These are phyloP conservation scores for Lissocephala sabroskyi DNA, from an alignment of 2,888 invertebrate species.

Conservation along the genomic window DNA sequence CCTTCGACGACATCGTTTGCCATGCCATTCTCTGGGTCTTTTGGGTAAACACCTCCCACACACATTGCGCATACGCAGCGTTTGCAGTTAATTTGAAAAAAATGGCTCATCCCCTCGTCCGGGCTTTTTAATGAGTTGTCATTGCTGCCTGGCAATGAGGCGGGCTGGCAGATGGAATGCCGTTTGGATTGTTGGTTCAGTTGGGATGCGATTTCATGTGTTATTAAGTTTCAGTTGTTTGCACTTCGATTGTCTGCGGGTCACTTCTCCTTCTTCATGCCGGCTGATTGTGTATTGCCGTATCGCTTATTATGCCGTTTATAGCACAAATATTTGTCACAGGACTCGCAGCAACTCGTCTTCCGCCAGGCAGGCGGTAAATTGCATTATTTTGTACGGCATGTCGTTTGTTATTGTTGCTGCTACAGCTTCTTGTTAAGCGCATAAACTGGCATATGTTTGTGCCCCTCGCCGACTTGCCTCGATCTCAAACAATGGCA, in stretches of 20 bases:
- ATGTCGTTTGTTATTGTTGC: constrained; percentile 11
- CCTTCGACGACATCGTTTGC: no score
- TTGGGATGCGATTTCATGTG: no score
- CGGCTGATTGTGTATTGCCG: background rate
- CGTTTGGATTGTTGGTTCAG: no score
- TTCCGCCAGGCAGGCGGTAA: no score
- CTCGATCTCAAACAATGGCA: background rate
- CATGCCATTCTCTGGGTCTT: no score
- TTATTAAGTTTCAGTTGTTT: constrained; percentile 36
- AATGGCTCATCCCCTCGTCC: constrained; percentile 48
- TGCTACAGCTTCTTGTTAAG: constrained; percentile 24
- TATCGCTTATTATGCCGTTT: constrained; percentile 35
- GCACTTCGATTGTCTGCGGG: constrained; percentile 28
- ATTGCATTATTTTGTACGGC: constrained; percentile 15
- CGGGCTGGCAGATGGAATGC: background rate
- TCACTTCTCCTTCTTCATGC: no score
- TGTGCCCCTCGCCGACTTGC: constrained; percentile 10
- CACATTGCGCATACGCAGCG: constrained; percentile 52
- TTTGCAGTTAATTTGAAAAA: constrained; percentile 63
- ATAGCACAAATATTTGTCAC: constrained; percentile 45
- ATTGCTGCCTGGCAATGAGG: constrained; percentile 4
- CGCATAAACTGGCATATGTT: constrained; percentile 25
- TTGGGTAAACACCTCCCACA: constrained; percentile 50
- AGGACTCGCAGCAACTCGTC: constrained; percentile 11
- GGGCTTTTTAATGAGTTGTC: constrained; percentile 55